Conservation (phyloP, 2,113 vertebrate species). For the Candoia aspera region DNA sequence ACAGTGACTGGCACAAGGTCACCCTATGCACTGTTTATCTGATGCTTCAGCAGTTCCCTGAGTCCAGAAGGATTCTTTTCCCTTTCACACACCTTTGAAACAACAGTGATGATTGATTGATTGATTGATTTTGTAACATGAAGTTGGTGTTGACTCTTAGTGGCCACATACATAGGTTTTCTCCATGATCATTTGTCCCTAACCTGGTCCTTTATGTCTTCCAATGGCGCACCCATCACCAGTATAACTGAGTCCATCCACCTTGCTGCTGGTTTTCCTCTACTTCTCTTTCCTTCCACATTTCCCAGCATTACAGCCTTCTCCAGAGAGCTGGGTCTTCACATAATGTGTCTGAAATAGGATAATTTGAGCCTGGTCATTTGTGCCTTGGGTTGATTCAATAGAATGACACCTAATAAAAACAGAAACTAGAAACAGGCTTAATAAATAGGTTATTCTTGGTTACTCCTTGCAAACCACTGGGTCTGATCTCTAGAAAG, state of each 20-base stretch:
- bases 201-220: neutral
- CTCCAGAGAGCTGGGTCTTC: neutral
- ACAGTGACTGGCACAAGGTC: too few relatives aligned
- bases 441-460: neutral
- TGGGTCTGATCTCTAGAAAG: neutral
- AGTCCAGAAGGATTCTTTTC: neutral
- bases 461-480: neutral
- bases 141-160: neutral
- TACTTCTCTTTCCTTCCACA: neutral
- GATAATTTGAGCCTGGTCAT: neutral
- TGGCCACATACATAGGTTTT: neutral
- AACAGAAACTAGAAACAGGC: neutral
- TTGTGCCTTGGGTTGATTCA: neutral
- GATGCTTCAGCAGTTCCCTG: constrained; percentile 28
- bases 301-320: neutral
- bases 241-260: neutral
- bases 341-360: neutral
- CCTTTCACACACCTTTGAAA: neutral
- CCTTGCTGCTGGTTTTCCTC: neutral
- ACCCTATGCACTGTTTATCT: constrained; percentile 3
- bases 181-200: neutral
- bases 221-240: neutral
- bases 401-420: neutral
- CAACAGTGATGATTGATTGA: neutral
- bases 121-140: neutral